phyloP scores from a whole-genome alignment of 2,113 vertebrate species.

The Zapus hudsonius region DNA sequence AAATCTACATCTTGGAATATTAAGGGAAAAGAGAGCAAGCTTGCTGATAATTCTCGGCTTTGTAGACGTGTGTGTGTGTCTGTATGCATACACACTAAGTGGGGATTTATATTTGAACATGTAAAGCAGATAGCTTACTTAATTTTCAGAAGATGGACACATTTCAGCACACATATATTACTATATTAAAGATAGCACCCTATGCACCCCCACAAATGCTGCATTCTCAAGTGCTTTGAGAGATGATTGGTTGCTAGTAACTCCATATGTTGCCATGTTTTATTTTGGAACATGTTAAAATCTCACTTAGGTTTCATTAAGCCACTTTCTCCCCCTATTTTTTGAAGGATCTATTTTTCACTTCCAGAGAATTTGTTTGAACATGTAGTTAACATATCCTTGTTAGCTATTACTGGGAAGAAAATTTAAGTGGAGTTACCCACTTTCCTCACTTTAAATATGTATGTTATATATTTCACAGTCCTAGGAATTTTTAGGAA shows the following conservation, averaged over 20 bases:
- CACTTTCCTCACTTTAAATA: slow-evolving; percentile 26
- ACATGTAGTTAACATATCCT: slow-evolving; percentile 53
- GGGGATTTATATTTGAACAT: slow-evolving; percentile 59
- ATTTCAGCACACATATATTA: slow-evolving; percentile 64
- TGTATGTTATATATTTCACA: neutral
- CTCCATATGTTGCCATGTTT: slow-evolving; percentile 79
- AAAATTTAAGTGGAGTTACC: slow-evolving; percentile 41
- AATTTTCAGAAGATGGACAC: slow-evolving; percentile 63
- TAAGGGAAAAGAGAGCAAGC: slow-evolving; percentile 27
- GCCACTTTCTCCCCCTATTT: slow-evolving; percentile 49
- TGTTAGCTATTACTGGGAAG: slow-evolving; percentile 56
- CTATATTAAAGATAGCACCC: slow-evolving; percentile 70
- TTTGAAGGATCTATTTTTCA: slow-evolving; percentile 71
- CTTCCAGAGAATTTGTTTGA: slow-evolving; percentile 66
- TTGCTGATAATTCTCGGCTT: slow-evolving; percentile 40
- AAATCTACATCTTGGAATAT: neutral
- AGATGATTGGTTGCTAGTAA: slow-evolving; percentile 76
- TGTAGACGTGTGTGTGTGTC: neutral
- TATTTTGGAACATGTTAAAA: slow-evolving; percentile 80
- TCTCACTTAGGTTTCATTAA: slow-evolving; percentile 78
- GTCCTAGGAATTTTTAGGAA: slow-evolving; percentile 42
- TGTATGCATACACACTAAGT: neutral
- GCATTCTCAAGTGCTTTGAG: slow-evolving; percentile 66
- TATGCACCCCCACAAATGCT: slow-evolving; percentile 48
- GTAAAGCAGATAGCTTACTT: slow-evolving; percentile 37